Percentiles rank a stretch among this genome's conserved stretches.
phyloP scores from a whole-genome alignment of 2,113 vertebrate species.

The Dendropsophus ebraccatus region DNA sequence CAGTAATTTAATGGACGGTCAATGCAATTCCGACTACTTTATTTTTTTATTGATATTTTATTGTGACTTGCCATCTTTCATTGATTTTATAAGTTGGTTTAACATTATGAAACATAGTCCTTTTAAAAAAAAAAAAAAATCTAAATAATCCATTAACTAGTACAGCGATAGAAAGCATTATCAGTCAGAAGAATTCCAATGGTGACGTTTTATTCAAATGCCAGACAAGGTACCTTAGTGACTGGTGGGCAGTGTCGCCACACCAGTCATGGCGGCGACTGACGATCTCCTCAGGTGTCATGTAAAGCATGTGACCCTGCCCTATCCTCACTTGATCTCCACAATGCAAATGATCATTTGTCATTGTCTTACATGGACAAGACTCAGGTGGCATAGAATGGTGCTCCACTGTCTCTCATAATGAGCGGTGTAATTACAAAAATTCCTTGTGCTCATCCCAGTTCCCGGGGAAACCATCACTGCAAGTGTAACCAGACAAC shows the following conservation, averaged over 20 bases:
- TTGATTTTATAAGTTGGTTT: constrained; percentile 65
- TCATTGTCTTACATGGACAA: constrained; percentile 69
- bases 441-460: constrained; percentile 55
- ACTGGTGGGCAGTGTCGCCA: constrained; percentile 69
- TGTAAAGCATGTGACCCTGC: constrained; percentile 77
- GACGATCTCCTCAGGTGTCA: constrained; percentile 72
- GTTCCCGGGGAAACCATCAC: neutral
- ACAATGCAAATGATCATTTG: constrained; percentile 70
- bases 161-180: neutral
- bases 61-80: constrained; percentile 62
- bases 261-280: constrained; percentile 71
- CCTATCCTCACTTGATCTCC: constrained; percentile 75
- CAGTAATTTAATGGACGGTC: constrained; percentile 61
- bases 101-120: constrained; percentile 13
- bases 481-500: constrained; percentile 34
- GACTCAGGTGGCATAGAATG: constrained; percentile 71
- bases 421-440: constrained; percentile 58
- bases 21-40: constrained; percentile 65
- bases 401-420: constrained; percentile 60
- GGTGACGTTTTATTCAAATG: constrained; percentile 66
- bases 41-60: constrained; percentile 74
- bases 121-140: no score
- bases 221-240: constrained; percentile 74
- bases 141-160: neutral
- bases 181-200: constrained; percentile 44